Conservation (phyloP, 2,797 vertebrate species). For the Pyrrhura leucotis region DNA sequence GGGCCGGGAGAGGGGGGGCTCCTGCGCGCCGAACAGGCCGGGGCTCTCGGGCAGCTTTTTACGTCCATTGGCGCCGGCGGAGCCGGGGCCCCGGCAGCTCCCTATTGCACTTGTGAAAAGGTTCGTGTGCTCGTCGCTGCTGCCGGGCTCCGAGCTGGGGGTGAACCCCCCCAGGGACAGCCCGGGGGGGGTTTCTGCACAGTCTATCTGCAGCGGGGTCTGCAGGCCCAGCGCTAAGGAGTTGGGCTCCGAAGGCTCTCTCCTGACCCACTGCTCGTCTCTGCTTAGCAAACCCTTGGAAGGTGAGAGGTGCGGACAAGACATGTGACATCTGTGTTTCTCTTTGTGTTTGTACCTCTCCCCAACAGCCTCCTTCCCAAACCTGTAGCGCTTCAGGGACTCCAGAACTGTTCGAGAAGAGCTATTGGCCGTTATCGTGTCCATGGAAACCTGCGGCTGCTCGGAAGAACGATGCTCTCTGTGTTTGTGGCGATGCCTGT, state of each 20-base stretch:
- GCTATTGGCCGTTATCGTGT: slow-evolving; percentile 64
- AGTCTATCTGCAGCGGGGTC: slow-evolving; percentile 81
- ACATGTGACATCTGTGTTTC: slow-evolving; percentile 82
- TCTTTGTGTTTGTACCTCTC: slow-evolving; percentile 92
- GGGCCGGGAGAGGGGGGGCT: slow-evolving; percentile 71
- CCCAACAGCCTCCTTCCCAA: slow-evolving; percentile 85
- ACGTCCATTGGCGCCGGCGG: slow-evolving; percentile 76
- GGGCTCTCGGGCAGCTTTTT: slow-evolving; percentile 80
- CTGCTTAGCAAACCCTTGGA: slow-evolving; percentile 78
- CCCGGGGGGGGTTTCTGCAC: slow-evolving; percentile 68
- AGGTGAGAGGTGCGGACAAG: slow-evolving; percentile 84
- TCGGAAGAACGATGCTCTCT: slow-evolving; percentile 85
- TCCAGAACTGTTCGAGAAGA: slow-evolving; percentile 84
- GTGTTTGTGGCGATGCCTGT: slow-evolving; percentile 88
- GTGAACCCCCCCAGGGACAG: slow-evolving; percentile 80
- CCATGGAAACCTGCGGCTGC: slow-evolving; percentile 76
- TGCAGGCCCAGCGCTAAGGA: slow-evolving; percentile 77
- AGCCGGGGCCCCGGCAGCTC: slow-evolving; percentile 75
- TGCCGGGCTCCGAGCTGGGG: slow-evolving; percentile 74
- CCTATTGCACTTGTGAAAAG: slow-evolving; percentile 91
- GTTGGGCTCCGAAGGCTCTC: slow-evolving; percentile 73
- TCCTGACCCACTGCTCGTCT: slow-evolving; percentile 81
- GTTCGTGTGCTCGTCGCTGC: slow-evolving; percentile 87
- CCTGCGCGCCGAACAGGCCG: slow-evolving; percentile 78
- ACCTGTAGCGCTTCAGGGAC: slow-evolving; percentile 90